These are phyloP conservation scores for Homarus americanus DNA, from an alignment of 1,140 invertebrate species.

Conservation along the genomic window DNA sequence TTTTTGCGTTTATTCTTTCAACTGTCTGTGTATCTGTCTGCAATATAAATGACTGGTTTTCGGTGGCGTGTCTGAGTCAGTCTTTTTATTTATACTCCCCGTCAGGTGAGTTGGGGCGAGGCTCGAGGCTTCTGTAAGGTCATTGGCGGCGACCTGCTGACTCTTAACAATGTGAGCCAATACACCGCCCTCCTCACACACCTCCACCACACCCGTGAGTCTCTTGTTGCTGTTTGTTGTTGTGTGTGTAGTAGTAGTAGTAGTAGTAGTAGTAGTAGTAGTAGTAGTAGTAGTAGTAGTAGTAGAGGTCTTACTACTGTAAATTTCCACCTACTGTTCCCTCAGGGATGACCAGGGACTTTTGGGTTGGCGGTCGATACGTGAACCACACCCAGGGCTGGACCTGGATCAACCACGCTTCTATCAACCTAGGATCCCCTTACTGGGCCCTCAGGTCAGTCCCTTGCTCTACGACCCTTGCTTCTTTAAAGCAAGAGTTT, in stretches of 20 bases:
- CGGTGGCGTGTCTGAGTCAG: background rate
- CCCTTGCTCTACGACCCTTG: background rate
- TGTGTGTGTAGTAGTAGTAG: too few species aligned
- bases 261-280: background rate
- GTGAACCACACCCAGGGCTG: slow-evolving; percentile 3
- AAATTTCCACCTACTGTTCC: too few species aligned
- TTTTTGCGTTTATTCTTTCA: background rate
- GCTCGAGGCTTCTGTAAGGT: slow-evolving; percentile 41
- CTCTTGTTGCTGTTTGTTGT: background rate
- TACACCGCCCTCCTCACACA: slow-evolving; percentile 1
- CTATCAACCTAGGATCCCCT: slow-evolving; percentile 36
- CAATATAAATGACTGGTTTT: background rate
- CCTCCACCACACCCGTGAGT: slow-evolving; percentile 23
- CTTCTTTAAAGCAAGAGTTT: too few species aligned
- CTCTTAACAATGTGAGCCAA: slow-evolving; percentile 17
- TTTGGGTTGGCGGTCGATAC: slow-evolving; percentile 42
- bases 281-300: background rate
- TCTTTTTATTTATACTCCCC: background rate
- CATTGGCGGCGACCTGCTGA: slow-evolving; percentile 22
- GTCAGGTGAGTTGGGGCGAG: slow-evolving; percentile 47
- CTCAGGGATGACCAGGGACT: slow-evolving; percentile 33
- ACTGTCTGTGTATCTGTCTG: background rate
- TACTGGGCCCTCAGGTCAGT: slow-evolving; percentile 57
- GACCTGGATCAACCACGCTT: slow-evolving; percentile 14
- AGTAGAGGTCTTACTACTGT: too few species aligned